phyloP scores from a whole-genome alignment of 2,113 vertebrate species.

The Bos taurus region DNA sequence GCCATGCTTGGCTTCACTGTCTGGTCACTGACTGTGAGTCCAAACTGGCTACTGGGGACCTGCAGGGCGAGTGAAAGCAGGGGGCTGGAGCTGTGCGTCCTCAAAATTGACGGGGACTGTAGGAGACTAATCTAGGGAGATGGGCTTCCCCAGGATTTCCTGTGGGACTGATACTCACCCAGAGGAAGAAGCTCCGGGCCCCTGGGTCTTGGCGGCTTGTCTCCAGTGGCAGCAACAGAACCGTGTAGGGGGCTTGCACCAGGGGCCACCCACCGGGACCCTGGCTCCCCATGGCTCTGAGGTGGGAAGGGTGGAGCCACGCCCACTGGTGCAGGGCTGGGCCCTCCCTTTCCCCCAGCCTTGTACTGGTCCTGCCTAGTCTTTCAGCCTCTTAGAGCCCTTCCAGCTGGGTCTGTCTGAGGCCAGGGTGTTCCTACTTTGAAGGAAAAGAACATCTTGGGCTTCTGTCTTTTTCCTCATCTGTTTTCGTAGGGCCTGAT shows the following conservation, averaged over 20 bases:
- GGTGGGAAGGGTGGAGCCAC: not conserved
- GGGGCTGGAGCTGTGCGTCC: not conserved
- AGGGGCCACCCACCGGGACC: not conserved
- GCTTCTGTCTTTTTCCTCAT: not conserved
- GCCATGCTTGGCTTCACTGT: not conserved
- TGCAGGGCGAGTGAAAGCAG: not conserved
- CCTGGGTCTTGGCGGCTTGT: constrained; percentile 16
- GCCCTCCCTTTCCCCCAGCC: not conserved
- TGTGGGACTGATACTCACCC: constrained; percentile 61
- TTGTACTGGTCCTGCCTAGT: not conserved
- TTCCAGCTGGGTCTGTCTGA: not conserved
- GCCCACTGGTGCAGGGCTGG: not conserved
- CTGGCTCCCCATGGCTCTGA: constrained; percentile 37
- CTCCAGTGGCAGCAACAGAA: constrained; percentile 54
- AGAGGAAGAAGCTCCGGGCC: constrained; percentile 69
- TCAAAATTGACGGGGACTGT: not conserved
- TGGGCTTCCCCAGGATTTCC: not conserved
- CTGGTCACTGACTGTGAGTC: not conserved
- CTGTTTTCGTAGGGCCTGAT: not conserved
- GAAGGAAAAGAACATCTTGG: not conserved
- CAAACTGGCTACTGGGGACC: not conserved
- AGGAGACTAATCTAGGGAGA: not conserved
- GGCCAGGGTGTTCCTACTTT: not conserved
- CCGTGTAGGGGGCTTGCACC: not conserved
- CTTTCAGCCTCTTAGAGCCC: not conserved